Evolutionary conservation across 2,113 vertebrate species (phyloP), one percentile per base, ranked within the genome.

Genomic region (Sinosuthora webbiana): DNA sequence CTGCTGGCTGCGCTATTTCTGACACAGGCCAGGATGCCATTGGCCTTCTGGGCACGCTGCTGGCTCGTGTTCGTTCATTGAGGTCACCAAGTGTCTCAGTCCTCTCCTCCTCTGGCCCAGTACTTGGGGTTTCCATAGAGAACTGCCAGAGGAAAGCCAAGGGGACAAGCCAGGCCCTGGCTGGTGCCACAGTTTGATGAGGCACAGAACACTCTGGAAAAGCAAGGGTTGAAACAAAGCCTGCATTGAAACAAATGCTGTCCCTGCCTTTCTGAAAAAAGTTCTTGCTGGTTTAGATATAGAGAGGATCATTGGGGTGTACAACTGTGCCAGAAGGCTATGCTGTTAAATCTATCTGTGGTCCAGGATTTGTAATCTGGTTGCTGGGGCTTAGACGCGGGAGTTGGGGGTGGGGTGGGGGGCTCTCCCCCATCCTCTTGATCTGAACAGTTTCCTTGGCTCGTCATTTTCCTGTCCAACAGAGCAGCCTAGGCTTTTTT

Each of bases 51-150:
- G 42, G 31, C 50, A 44, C 31, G 20, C 50, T 56, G 21, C 59
- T 57, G 50, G 31, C 37, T 59, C 27, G 0, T 20, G 15, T 37
- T 52, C 0, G 0, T 31, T 44, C 52, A 44, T 33, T 3, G 6
- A 25, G 3, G 8, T 17, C 52, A 44, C 24, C 37, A 28, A 13
- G 10, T 7, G 18, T 13, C 30, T 5, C 27, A 27, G 41, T 17
- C 11, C 14, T 20, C 4, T 52, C 13, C 22, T 73, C 37, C 9
- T 7, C 50, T 44, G 60, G 15, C 16, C 22, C 4, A 9, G 25
- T 9, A 4, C 14, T 53, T 55, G 60, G 22, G 24, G 2, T 49
- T 65, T 44, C 37, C 24, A 15, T 23, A 35, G 68, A 53, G n/a
- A 27, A 23, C 33, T 20, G 22, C 45, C 60, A 12, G 41, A 50